These are phyloP conservation scores for Drosophila limbata DNA, from an alignment of 2,888 invertebrate species.

Conservation along the genomic window DNA sequence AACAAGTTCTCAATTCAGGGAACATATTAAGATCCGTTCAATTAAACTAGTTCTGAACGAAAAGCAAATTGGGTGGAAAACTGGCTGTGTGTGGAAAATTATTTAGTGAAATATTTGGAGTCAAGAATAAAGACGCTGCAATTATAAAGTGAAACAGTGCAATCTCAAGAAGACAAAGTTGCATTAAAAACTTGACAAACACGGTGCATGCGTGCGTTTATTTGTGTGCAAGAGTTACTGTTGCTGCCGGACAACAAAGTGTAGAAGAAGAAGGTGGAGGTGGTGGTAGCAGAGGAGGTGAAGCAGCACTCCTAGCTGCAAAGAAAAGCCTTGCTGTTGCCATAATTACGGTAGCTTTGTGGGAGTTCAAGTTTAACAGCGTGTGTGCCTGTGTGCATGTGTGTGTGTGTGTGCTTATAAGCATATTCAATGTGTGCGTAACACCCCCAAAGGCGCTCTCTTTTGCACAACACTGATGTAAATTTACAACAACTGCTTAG, in stretches of 20 bases:
- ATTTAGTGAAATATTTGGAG: constrained; percentile 39
- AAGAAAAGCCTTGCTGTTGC: constrained; percentile 60
- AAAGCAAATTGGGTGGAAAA: constrained; percentile 76
- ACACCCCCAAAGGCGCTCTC: constrained; percentile 73
- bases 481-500: constrained; percentile 36
- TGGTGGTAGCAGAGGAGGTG: constrained; percentile 33
- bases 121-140: constrained; percentile 29
- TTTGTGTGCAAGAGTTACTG: constrained; percentile 32
- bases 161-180: constrained; percentile 9
- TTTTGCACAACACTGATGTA: constrained; percentile 41
- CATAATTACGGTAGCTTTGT: constrained; percentile 75
- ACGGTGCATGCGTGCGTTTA: constrained; percentile 17
- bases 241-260: constrained; percentile 53
- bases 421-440: constrained; percentile 58
- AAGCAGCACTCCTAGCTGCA: constrained; percentile 47
- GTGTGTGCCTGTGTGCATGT: constrained; percentile 40
- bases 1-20: background rate
- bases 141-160: constrained; percentile 28
- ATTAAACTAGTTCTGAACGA: constrained; percentile 3
- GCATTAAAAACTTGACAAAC: constrained; percentile 1
- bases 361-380: constrained; percentile 75
- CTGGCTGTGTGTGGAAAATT: constrained; percentile 66
- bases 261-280: constrained; percentile 33
- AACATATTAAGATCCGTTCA: background rate
- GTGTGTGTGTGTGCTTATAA: constrained; percentile 21